Evolutionary conservation across 2,888 invertebrate genomes (phyloP).

Genomic region (Ernsta delagoae): DNA sequence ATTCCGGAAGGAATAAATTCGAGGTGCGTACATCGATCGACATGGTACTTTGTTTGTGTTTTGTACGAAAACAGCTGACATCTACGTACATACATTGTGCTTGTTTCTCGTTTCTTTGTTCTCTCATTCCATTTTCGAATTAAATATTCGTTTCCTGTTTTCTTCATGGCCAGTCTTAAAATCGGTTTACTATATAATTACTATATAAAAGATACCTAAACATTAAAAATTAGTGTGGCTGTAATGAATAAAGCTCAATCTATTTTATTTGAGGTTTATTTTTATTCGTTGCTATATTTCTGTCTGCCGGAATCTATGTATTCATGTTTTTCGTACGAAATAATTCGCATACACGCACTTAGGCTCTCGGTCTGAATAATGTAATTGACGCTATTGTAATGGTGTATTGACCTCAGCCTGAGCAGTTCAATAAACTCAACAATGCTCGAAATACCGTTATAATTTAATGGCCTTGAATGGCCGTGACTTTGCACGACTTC

Average conservation of each 20-base stretch:
- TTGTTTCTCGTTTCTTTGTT: slow-evolving; percentile 65
- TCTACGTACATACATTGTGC: slow-evolving; percentile 45
- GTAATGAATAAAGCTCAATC: slow-evolving; percentile 6
- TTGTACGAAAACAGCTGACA: slow-evolving; percentile 87
- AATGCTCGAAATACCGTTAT: slow-evolving; percentile 44
- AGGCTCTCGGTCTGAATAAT: slow-evolving; percentile 13
- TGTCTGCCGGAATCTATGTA: background rate
- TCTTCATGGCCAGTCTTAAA: background rate
- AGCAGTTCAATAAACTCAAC: slow-evolving; percentile 45
- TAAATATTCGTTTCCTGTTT: background rate
- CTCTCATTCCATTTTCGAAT: slow-evolving; percentile 42
- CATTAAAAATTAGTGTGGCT: background rate
- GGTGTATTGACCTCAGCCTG: slow-evolving; percentile 43
- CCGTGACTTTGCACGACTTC: slow-evolving; percentile 34
- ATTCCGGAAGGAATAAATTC: slow-evolving; percentile 87
- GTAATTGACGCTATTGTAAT: slow-evolving; percentile 17
- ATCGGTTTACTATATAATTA: no score
- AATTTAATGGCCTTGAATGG: slow-evolving; percentile 46
- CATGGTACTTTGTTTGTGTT: slow-evolving; percentile 69
- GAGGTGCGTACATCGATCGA: slow-evolving; percentile 80
- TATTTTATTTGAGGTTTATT: slow-evolving; percentile 42
- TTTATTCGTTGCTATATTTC: slow-evolving; percentile 21
- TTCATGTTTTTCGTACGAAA: slow-evolving; percentile 9
- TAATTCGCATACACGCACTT: slow-evolving; percentile 7
- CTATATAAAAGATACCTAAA: background rate